Percentiles rank a stretch among this genome's conserved stretches.
Evolutionary conservation across 2,888 invertebrate species (phyloP).

Genomic region (Drosophila emarginata): DNA sequence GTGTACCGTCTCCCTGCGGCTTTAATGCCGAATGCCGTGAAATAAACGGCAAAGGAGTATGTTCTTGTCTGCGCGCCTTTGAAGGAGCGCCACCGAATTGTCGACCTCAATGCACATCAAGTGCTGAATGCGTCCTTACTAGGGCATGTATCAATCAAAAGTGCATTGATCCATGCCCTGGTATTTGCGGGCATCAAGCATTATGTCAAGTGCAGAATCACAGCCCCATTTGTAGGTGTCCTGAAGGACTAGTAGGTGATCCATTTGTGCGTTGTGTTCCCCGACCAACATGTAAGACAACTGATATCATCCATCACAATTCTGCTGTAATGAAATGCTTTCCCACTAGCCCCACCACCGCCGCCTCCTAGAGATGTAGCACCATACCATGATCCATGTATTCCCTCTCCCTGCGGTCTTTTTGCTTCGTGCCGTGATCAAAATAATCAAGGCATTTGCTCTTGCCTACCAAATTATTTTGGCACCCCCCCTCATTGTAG

Average conservation of each 20-base stretch:
- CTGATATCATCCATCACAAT: background rate
- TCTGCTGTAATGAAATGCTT: background rate
- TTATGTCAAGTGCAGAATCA: constrained; percentile 90
- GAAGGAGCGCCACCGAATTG: constrained; percentile 88
- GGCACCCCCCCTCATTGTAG: constrained; percentile 89
- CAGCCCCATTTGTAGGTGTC: constrained; percentile 90
- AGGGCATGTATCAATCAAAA: constrained; percentile 88
- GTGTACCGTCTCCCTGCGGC: constrained; percentile 87
- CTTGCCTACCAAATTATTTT: constrained; percentile 86
- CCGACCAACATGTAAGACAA: constrained; percentile 83
- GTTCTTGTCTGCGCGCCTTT: constrained; percentile 88
- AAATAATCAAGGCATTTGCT: constrained; percentile 86
- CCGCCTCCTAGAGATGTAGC: constrained; percentile 61
- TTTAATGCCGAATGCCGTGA: constrained; percentile 89
- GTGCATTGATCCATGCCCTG: constrained; percentile 89
- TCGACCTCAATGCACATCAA: constrained; percentile 88
- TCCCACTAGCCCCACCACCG: constrained; percentile 55
- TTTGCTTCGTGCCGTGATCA: constrained; percentile 86
- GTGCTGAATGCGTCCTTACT: constrained; percentile 87
- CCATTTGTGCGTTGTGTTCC: constrained; percentile 88
- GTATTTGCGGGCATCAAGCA: constrained; percentile 88
- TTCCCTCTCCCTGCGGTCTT: constrained; percentile 87
- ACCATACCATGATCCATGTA: constrained; percentile 84
- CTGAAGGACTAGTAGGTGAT: constrained; percentile 87
- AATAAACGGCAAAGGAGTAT: constrained; percentile 87